Percentiles rank a stretch among this genome's conserved stretches.
Evolutionary conservation across 1,140 invertebrate genomes (phyloP).

Genomic region (Papilio dardanus): DNA sequence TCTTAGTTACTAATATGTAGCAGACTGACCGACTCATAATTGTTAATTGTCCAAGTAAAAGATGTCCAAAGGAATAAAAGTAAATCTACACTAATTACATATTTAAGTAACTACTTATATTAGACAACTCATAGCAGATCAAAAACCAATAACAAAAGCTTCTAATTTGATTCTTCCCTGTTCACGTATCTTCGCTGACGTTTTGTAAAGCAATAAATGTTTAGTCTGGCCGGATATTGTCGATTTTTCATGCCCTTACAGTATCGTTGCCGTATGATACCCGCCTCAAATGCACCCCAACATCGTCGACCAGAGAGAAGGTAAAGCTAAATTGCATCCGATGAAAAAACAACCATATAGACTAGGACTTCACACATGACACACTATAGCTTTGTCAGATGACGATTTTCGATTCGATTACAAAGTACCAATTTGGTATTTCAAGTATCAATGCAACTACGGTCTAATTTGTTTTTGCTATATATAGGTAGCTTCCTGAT

Average conservation of each 20-base stretch:
- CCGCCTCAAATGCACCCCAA: conserved; percentile 29
- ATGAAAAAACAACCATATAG: background rate
- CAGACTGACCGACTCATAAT: too few species aligned
- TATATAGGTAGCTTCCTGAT: background rate
- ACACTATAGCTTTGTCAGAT: too few species aligned
- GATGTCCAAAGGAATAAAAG: too few species aligned
- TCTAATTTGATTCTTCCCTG: background rate
- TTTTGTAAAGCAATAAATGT: conserved; percentile 20
- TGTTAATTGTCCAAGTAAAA: too few species aligned
- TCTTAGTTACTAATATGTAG: too few species aligned
- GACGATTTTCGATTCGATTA: background rate
- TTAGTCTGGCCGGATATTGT: conserved; percentile 19
- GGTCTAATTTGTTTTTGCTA: background rate
- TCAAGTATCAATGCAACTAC: background rate
- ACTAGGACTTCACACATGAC: background rate
- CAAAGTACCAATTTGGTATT: background rate
- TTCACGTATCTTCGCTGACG: conserved; percentile 1
- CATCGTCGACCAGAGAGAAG: conserved; percentile 5
- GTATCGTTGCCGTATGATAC: conserved; percentile 12
- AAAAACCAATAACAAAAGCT: background rate
- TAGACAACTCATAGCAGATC: background rate
- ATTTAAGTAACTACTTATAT: too few species aligned
- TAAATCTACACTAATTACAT: too few species aligned
- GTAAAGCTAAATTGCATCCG: conserved; percentile 30
- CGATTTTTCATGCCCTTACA: background rate